Evolutionary conservation across 2,113 vertebrate species (phyloP), one percentile per base, ranked within the genome.

Genomic region (Amazona guildingii): DNA sequence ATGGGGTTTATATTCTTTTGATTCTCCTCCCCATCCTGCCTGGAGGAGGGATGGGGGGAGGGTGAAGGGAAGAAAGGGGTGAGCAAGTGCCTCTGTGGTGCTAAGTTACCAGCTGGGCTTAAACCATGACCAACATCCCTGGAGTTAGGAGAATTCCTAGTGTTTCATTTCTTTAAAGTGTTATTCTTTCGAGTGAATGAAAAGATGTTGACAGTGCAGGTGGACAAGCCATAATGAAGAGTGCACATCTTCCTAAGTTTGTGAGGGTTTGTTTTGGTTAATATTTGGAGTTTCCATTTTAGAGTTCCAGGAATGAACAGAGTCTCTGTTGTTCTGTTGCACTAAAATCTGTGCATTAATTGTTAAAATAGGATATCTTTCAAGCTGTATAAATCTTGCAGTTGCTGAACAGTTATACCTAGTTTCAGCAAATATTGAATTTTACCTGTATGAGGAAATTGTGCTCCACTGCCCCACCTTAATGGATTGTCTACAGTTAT

Each of bases 401-500:
- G 43, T 68, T 76, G 62, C 49, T 76, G 24, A 59, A 35, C 67
- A 68, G 63, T 68, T 59, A 25, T 35, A 51, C 52, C 35, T 77
- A 49, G 31, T 86, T 76, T 28, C 52, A 77, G n/a, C 35, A 86
- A 86, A 68, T 59, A 68, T 16, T 68, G 59, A 51, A 59, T 77
- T 76, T 77, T 63, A 68, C 25, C 25, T 67, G 10, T 86, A 43
- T 49, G 33, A 88, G 35, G 19, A 25, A 61, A 17, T 17, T 48
- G 23, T 59, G 23, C 29, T 52, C 5, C 13, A 17, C 7, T 3
- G 4, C 1, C 2, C 7, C 35, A 20, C 7, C 4, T 39, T 39
- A 39, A 24, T 44, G 35, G 20, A 44, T 55, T n/a, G 8, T 17
- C 10, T 73, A 4, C 14, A 46, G 20, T 49, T 77, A 28, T 15